Base-by-base conservation (phyloP, 1,140 invertebrate species). In the Vollenhovia emeryi region DNA sequence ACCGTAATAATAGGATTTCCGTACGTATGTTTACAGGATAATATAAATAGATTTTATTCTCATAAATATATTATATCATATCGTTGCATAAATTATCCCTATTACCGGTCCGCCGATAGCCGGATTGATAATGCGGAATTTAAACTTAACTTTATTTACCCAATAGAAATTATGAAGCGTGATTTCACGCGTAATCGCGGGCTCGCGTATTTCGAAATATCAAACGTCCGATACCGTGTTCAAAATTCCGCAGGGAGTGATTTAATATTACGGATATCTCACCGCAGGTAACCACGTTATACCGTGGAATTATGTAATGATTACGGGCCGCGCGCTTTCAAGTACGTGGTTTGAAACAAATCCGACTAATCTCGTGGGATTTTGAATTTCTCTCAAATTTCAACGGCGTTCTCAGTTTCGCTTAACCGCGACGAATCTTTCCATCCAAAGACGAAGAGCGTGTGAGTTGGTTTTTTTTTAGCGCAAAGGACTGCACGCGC, bases 211-310 rank as follows among this genome's bases (percentile, higher is more conserved):
- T 82, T 57, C 50, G 36, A 57, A 24, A 45, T 82, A 82, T 73
- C 78, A 73, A 82, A 82, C 78, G 11, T 57, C 15, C 52, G 24
- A 57, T 71, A 43, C 9, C 66, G 24, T 5, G 62, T 33, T 30
- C 21, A 55, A 73, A 79, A 73, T 73, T 82, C 66, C 78, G 13
- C 78, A 45, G 78, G 66, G 66, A 82, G 27, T 82, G 66, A 82
- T 82, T 82, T 82, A 82, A 82, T 82, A 82, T 82, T 82, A 82
- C 78, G 78, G 40, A 62, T 82, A 57, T 45, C 71, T 73, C 66
- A 73, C 66, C 36, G n/a, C 33, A 71, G 66, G 66, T 73, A 82
- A 82, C 33, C 52, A 45, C 36, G 24, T 82, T 82, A 82, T 59
- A 59, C 13, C 18, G 36, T 57, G 78, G 50, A 82, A 82, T 82